Evolutionary conservation across 2,797 vertebrate species (phyloP).

Genomic region (Eulemur rubriventer): DNA sequence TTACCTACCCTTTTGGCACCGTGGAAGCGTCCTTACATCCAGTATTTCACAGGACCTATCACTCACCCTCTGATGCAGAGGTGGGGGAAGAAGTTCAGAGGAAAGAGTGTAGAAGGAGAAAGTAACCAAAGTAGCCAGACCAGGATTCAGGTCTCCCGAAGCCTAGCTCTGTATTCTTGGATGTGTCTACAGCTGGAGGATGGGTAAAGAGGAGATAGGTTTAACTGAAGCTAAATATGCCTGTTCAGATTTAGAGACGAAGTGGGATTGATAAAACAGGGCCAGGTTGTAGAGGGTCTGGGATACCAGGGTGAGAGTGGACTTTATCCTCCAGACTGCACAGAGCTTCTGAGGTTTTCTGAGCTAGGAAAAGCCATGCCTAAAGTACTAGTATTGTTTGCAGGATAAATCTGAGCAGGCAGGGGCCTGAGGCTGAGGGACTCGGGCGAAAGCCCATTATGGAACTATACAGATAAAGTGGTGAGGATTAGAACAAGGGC

Average conservation of each 20-base stretch:
- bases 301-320: neutral
- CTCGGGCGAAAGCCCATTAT: neutral
- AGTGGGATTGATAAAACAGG: neutral
- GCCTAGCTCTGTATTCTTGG: neutral
- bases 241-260: neutral
- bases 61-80: neutral
- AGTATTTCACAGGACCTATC: neutral
- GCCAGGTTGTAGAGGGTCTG: neutral
- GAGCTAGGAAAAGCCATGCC: neutral
- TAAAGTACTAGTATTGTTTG: neutral
- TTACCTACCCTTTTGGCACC: neutral
- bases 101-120: neutral
- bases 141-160: fast-evolving
- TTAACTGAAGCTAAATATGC: neutral
- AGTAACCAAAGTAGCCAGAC: neutral
- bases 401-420: neutral
- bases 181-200: neutral
- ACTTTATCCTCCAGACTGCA: neutral
- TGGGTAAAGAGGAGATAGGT: neutral
- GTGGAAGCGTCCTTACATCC: neutral
- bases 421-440: neutral
- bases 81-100: neutral
- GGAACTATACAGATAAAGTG: neutral
- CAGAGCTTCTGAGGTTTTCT: neutral
- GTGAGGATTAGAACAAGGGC: neutral